phyloP scores from a whole-genome alignment of 2,797 vertebrate genomes.

The Neosalanx taihuensis region DNA sequence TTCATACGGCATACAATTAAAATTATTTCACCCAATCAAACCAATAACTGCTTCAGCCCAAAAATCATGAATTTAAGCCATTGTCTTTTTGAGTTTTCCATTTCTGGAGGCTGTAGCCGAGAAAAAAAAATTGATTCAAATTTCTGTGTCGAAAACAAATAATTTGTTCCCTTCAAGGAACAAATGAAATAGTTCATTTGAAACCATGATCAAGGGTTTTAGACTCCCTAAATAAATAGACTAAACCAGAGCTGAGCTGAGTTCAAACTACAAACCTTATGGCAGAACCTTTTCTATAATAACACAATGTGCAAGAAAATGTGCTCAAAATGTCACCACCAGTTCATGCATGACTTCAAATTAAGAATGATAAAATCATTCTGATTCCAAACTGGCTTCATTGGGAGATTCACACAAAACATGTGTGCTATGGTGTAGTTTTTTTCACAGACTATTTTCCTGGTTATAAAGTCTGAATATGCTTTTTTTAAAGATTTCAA shows the following conservation, averaged over 20 bases:
- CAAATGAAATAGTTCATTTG: neutral
- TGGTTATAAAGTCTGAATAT: conserved; percentile 22
- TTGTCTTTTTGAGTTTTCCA: conserved; percentile 19
- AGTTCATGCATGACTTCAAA: conserved; percentile 13
- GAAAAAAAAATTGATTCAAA: conserved; percentile 12
- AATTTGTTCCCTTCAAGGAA: neutral
- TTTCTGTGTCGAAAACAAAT: neutral
- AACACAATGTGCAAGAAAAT: no score
- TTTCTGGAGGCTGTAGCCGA: conserved; percentile 27
- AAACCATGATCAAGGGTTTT: neutral
- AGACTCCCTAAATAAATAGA: neutral
- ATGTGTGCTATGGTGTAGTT: conserved; percentile 17
- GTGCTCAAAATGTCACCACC: no score
- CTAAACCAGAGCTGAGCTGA: neutral
- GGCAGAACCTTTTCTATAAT: neutral
- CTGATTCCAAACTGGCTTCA: no score
- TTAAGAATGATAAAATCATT: conserved; percentile 9
- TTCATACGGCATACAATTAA: conserved; percentile 20
- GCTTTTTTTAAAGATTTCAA: neutral
- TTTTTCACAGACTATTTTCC: conserved; percentile 17
- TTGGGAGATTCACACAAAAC: conserved; percentile 7
- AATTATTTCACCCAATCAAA: conserved; percentile 19
- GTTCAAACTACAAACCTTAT: conserved; percentile 9
- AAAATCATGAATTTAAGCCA: conserved; percentile 29
- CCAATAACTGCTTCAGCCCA: conserved; percentile 18